Conservation (phyloP, 35 echinoderm and acorn worm genomes). For the Acanthaster planci region DNA sequence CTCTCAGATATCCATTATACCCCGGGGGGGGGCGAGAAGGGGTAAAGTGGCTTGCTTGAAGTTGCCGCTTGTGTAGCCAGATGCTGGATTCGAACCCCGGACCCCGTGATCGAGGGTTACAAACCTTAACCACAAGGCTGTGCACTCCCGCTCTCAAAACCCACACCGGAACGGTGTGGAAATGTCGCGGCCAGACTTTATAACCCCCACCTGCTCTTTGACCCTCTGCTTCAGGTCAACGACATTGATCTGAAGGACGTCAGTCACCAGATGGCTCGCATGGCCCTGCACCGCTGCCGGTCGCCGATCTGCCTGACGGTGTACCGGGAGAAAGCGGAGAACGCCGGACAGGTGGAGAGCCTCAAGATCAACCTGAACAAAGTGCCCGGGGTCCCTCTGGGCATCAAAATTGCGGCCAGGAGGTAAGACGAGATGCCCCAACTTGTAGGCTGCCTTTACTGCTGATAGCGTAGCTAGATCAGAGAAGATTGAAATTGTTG, state of each 20-base stretch:
- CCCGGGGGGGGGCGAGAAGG: no score
- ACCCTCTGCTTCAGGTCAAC: constrained; percentile 61
- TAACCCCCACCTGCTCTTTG: neutral
- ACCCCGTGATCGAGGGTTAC: no score
- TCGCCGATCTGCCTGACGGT: constrained; percentile 80
- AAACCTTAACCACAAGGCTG: neutral
- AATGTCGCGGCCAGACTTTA: neutral
- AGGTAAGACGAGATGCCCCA: constrained; percentile 42
- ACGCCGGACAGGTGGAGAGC: constrained; percentile 48
- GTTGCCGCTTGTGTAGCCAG: no score
- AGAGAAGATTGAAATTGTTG: no score
- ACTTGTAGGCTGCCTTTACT: no score
- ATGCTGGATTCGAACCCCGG: no score
- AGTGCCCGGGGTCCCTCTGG: constrained; percentile 78
- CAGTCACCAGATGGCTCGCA: constrained; percentile 74
- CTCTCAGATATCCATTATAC: no score
- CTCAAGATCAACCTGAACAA: constrained; percentile 76
- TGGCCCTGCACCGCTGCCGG: constrained; percentile 47
- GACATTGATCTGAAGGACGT: constrained; percentile 81
- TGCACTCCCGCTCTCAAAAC: neutral
- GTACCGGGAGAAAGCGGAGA: constrained; percentile 87
- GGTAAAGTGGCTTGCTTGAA: no score
- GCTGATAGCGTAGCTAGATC: no score
- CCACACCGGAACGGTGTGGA: neutral
- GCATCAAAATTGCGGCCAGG: constrained; percentile 94